These are phyloP conservation scores for Halictus rubicundus DNA, from an alignment of 1,140 invertebrate species.

Conservation along the genomic window DNA sequence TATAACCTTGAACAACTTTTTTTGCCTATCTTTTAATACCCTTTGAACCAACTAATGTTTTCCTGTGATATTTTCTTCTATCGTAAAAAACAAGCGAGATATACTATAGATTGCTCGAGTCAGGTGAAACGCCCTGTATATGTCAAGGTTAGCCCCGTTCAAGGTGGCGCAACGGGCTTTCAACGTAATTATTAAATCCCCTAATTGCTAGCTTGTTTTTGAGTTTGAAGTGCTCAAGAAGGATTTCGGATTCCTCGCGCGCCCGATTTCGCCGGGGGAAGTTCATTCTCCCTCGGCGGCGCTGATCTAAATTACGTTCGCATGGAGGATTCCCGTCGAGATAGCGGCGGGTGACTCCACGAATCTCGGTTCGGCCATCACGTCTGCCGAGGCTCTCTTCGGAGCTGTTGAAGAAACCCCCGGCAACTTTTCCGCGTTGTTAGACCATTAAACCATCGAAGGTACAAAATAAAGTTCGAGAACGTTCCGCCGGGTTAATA, in stretches of 20 bases:
- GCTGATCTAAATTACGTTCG: conserved; percentile 16
- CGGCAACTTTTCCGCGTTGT: background rate
- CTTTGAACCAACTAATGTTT: no score
- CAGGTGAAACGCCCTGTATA: no score
- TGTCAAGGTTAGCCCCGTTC: no score
- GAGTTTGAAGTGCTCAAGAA: background rate
- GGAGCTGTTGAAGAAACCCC: no score
- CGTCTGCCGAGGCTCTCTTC: no score
- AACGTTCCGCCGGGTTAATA: background rate
- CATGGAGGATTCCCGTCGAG: conserved; percentile 5
- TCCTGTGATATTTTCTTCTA: no score
- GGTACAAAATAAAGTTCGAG: background rate
- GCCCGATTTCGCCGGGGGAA: background rate
- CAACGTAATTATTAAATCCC: background rate
- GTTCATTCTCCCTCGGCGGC: background rate
- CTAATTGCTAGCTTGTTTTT: background rate
- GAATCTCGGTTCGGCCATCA: background rate
- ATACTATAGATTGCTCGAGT: no score
- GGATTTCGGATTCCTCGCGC: background rate
- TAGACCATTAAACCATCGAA: background rate
- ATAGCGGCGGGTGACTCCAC: background rate
- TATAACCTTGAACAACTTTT: no score
- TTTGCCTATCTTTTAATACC: no score
- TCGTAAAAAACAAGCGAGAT: no score
- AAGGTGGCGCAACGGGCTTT: no score